Percentiles rank a stretch among this genome's conserved stretches.
phyloP scores from a whole-genome alignment of 2,797 vertebrate species.

The Pangasius larnaudii region DNA sequence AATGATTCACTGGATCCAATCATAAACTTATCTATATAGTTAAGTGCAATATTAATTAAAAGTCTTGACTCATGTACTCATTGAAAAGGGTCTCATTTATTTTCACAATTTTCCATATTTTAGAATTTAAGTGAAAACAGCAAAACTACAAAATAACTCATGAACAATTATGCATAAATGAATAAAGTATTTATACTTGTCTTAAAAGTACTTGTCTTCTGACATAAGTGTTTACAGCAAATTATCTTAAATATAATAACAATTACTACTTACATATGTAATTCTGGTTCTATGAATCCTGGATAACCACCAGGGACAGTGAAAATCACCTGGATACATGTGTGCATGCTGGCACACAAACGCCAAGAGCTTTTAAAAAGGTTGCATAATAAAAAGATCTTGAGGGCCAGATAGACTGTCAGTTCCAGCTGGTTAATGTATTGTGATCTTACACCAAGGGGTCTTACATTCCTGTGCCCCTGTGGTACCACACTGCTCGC shows the following conservation, averaged over 20 bases:
- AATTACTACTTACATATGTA: no score
- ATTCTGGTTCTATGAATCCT: no score
- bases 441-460: not conserved
- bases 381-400: no score
- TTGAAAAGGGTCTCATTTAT: not conserved
- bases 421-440: not conserved
- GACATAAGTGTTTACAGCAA: no score
- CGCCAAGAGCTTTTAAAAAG: no score
- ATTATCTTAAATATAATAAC: no score
- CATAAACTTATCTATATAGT: not conserved
- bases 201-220: no score
- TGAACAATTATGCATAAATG: not conserved
- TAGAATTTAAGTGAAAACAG: not conserved
- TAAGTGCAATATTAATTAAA: not conserved
- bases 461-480: not conserved
- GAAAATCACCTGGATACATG: no score
- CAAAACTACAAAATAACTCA: not conserved
- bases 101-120: not conserved
- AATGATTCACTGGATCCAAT: constrained; percentile 7
- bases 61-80: not conserved
- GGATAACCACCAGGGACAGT: no score
- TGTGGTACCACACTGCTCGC: not conserved
- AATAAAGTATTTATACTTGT: no score
- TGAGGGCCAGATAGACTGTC: not conserved
- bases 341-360: not conserved